Evolutionary conservation across 1,140 invertebrate genomes (phyloP).

Genomic region (Caenorhabditis elegans): DNA sequence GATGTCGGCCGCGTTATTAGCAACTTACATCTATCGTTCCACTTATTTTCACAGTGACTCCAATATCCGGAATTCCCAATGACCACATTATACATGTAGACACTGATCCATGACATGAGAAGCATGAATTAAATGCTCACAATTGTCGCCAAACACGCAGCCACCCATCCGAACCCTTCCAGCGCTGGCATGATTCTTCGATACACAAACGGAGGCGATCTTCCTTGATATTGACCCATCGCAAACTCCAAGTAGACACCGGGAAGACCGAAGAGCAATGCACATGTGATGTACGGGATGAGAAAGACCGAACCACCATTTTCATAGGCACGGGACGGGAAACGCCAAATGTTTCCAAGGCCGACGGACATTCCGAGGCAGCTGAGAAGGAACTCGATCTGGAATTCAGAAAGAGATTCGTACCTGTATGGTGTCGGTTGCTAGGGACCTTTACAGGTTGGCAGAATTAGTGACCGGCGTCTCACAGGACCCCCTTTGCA

Average conservation of each 20-base stretch:
- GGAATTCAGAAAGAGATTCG: too few relatives aligned
- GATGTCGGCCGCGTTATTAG: too few relatives aligned
- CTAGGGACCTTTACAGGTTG: too few relatives aligned
- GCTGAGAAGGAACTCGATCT: slow-evolving; percentile 43
- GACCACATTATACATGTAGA: slow-evolving; percentile 80
- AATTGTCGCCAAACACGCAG: slow-evolving; percentile 49
- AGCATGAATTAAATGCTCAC: slow-evolving; percentile 84
- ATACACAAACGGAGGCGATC: slow-evolving; percentile 91
- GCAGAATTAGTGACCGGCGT: too few relatives aligned
- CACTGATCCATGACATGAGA: slow-evolving; percentile 89
- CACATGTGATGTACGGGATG: slow-evolving; percentile 87
- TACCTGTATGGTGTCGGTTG: too few relatives aligned
- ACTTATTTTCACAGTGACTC: slow-evolving; percentile 80
- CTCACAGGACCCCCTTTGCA: too few relatives aligned
- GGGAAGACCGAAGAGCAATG: slow-evolving; percentile 85
- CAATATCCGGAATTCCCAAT: slow-evolving; percentile 78
- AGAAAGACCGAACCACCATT: slow-evolving; percentile 77
- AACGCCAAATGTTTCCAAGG: slow-evolving; percentile 48
- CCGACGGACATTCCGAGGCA: slow-evolving; percentile 50
- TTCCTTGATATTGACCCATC: slow-evolving; percentile 91
- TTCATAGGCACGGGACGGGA: slow-evolving; percentile 67
- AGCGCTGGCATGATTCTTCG: slow-evolving; percentile 76
- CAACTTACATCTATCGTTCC: slow-evolving; percentile 76
- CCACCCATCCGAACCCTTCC: slow-evolving; percentile 58
- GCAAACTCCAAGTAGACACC: slow-evolving; percentile 96